Base-by-base conservation (phyloP, 2,888 invertebrate species). In the Polymixis lichenea region DNA sequence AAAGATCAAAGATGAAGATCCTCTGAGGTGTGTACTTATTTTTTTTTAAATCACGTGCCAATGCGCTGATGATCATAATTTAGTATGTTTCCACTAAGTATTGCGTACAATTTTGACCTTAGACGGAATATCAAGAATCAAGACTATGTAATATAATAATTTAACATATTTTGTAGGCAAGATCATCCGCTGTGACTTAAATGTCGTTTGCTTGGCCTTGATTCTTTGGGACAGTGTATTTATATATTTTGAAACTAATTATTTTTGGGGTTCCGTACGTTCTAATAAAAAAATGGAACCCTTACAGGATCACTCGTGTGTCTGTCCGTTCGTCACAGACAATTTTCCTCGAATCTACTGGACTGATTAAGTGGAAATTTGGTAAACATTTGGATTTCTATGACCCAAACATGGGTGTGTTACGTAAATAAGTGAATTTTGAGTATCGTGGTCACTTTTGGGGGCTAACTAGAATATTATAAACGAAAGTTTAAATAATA, bases 111-210 rank as follows among this genome's bases (percentile, higher is more conserved):
- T 64, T 22, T 66, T 87, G 88, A 91, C 93, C 92, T 93, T 91
- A 89, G 83, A 84, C 76, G 70, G 92, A 93, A 93, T 91, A 92
- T 77, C 91, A 92, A 93, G 91, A 91, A 86, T 86, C 80, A 75
- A 74, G 78, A 88, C 85, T 25, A 62, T 62, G 25, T 89, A 85
- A 90, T 38, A 3, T 38, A 38, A 32, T 77, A 74, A 60, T 86
- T 92, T 89, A 85, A 88, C 83, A 92, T 90, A 88, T 89, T 88
- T 67, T 77, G 75, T 87, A 78, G 77, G 82, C 86, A 87, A 85
- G 86, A 87, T 89, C 89, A 89, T 90, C 88, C 83, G 72, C 76
- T 68, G 51, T 43, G 58, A 80, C 49, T 77, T 89, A 91, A 90
- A 90, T 91, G 90, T 88, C 90, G 89, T 84, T 79, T 17, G 51